Percentiles rank a stretch among this genome's conserved stretches.
Evolutionary conservation across 1,140 invertebrate species (phyloP).

Genomic region (Drosophila leontia): DNA sequence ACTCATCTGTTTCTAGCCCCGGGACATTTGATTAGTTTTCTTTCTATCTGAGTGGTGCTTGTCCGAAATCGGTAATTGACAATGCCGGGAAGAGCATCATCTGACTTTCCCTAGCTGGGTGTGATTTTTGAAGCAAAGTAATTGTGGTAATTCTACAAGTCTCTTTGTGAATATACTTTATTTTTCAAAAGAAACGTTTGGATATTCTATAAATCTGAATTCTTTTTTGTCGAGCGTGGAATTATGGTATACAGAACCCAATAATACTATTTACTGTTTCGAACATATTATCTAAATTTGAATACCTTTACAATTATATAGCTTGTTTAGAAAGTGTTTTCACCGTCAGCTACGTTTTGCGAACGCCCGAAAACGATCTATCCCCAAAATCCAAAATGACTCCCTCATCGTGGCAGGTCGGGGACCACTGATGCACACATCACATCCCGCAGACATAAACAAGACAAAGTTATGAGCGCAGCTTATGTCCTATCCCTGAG

Average conservation of each 20-base stretch:
- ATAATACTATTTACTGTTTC: no score
- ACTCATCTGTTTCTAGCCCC: conserved; percentile 58
- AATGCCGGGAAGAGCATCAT: conserved; percentile 43
- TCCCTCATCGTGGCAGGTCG: conserved; percentile 17
- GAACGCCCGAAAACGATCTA: conserved; percentile 13
- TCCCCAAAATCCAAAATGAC: conserved; percentile 30
- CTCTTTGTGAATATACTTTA: conserved; percentile 53
- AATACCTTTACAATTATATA: neutral
- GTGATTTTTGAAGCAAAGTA: conserved; percentile 39
- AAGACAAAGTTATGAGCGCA: conserved; percentile 72
- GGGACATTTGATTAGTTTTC: conserved; percentile 81
- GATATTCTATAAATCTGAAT: neutral
- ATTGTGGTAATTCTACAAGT: conserved; percentile 46
- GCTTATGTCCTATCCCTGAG: conserved; percentile 66
- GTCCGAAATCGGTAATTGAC: conserved; percentile 70
- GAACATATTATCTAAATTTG: no score
- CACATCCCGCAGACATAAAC: conserved; percentile 76
- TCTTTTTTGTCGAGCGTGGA: no score
- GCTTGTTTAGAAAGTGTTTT: neutral
- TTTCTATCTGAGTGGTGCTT: conserved; percentile 43
- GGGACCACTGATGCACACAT: conserved; percentile 50
- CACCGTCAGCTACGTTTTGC: conserved; percentile 2
- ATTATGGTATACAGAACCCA: no score
- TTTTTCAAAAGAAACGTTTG: neutral
- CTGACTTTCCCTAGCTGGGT: neutral